Conservation (phyloP, 92 coral and sea anemone genomes). For the Metridium senile region DNA sequence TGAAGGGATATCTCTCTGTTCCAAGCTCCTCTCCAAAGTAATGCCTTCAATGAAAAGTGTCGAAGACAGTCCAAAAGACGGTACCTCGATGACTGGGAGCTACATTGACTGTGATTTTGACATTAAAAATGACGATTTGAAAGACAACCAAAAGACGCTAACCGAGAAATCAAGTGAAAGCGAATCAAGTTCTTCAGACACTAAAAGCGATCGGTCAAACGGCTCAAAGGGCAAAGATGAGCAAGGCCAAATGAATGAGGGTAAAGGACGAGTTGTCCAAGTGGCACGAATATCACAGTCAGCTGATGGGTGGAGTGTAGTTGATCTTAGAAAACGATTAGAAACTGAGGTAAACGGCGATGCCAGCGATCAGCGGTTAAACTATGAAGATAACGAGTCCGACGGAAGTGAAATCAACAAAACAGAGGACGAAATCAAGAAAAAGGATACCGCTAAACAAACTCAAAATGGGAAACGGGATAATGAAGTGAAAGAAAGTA, state of each 20-base stretch:
- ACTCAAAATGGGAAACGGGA: slow-evolving; percentile 18
- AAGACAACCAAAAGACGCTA: slow-evolving; percentile 27
- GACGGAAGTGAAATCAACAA: background rate
- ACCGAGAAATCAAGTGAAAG: slow-evolving; percentile 33
- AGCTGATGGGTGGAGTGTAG: slow-evolving; percentile 47
- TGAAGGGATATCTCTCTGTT: slow-evolving; percentile 88
- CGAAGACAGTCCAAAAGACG: slow-evolving; percentile 20
- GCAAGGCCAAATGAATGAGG: background rate
- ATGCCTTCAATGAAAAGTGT: slow-evolving; percentile 88
- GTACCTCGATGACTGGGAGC: slow-evolving; percentile 31
- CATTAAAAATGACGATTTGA: slow-evolving; percentile 9
- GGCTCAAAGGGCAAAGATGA: background rate
- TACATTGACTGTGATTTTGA: slow-evolving; percentile 15
- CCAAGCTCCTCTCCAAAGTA: slow-evolving; percentile 93
- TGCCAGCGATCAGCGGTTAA: background rate
- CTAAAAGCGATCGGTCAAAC: background rate
- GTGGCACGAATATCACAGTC: slow-evolving; percentile 36
- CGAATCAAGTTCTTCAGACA: background rate
- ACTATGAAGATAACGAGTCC: slow-evolving; percentile 11
- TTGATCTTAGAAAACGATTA: slow-evolving; percentile 37
- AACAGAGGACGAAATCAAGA: slow-evolving; percentile 4
- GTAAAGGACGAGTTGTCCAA: slow-evolving; percentile 18
- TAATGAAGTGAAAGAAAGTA: background rate
- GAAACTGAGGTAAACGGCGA: slow-evolving; percentile 19
- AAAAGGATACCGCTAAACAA: background rate